Base-by-base conservation (phyloP, 2,113 vertebrate genomes). In the Pipa parva region DNA sequence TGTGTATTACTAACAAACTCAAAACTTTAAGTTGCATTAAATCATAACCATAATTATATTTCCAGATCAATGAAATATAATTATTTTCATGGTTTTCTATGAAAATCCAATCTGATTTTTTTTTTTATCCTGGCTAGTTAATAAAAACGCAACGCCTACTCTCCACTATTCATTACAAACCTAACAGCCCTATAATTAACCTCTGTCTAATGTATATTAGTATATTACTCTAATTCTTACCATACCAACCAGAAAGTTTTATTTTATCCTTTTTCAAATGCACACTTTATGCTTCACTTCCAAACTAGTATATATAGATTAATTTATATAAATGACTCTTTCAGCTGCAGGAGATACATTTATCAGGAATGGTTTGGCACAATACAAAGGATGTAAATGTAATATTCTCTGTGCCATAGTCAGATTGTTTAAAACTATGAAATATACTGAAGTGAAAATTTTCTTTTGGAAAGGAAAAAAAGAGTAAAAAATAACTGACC, bases 181-280 rank as follows among this genome's bases (percentile, higher is more conserved):
- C 31, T 54, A 63, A 18, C 46, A 28, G 25, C 31, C 29, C 50
- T 52, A 51, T 63, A 63, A 63, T 52, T 52, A 63, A 63, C 46
- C 31, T 63, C 20, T 52, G 52, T 29, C 61, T 39, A 63, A 52
- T 63, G 37, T 63, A 63, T 63, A 48, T 39, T 63, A 63, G 27
- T 37, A 21, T 36, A 54, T 21, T 27, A 17, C 12, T 39, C 39
- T 21, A 20, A 17, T 11, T 39, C 39, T 39, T 3, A 13, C 9
- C 33, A 37, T 39, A 27, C 20, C 22, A 39, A 21, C n/a, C 29
- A 39, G 21, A 63, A 36, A 49, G 52, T 22, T 17, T 62, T 28
- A 51, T 22, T 17, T 62, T 28, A 51, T 18, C 39, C 29, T n/a
- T 52, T 36, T 51, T 7, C 36, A 20, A 11, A 36, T 36, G 21